phyloP scores from a whole-genome alignment of 2,113 vertebrate genomes.

The Saguinus midas region DNA sequence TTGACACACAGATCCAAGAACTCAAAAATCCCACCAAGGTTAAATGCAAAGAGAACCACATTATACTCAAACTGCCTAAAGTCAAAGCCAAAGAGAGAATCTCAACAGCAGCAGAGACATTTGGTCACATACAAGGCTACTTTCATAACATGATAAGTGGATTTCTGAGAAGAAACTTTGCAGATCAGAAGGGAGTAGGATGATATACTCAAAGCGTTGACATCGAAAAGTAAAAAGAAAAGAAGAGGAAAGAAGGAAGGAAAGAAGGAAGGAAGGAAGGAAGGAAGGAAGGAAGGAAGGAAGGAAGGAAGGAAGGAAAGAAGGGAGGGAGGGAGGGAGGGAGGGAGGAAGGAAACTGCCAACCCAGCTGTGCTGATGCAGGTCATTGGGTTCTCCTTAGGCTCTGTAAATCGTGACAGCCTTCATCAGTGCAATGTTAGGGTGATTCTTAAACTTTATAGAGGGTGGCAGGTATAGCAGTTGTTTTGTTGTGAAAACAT shows the following conservation, averaged over 20 bases:
- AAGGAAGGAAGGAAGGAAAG: no score
- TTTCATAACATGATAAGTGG: not conserved
- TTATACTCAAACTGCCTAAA: not conserved
- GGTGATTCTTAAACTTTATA: constrained; percentile 55
- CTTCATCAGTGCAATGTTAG: no score
- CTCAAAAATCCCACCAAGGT: not conserved
- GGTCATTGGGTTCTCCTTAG: no score
- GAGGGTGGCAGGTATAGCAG: constrained; percentile 73
- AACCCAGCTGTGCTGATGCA: no score
- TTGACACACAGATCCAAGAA: not conserved
- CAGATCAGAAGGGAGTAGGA: not conserved
- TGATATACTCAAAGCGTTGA: not conserved
- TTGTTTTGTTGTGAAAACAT: constrained; percentile 61
- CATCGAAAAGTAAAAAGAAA: not conserved
- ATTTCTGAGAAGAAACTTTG: not conserved
- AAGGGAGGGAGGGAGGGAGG: no score
- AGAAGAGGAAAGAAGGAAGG: no score
- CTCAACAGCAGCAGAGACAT: not conserved
- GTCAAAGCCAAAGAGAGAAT: not conserved
- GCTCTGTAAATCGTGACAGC: no score
- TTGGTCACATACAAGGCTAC: not conserved
- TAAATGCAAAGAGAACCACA: not conserved
- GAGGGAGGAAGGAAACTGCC: no score
- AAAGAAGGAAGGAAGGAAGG: no score
- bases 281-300: no score